Evolutionary conservation across 2,113 vertebrate species (phyloP), one percentile per base, ranked within the genome.

Genomic region (Hypocryptadius cinnamomeus): DNA sequence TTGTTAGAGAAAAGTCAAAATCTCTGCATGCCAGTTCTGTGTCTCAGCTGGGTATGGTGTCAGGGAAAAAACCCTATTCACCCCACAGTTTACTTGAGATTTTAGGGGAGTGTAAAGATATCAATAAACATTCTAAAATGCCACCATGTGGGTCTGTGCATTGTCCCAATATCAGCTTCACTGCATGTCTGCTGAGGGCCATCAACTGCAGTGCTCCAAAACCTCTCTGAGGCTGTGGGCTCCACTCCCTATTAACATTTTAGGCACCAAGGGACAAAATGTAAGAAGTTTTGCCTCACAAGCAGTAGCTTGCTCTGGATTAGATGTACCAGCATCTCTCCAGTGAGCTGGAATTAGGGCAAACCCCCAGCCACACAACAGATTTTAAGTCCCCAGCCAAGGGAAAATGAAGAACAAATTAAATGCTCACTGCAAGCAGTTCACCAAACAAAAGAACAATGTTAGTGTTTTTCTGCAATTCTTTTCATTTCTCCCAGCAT

Each of bases 321-420:
- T 9, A 66, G 53, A 78, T n/a, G 66, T 33, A 73, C 47, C 31
- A 66, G 39, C 18, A 56, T 35, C 50, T 82, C 81, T 59, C 23
- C 27, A 8, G 31, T 51, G 66, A 93, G 63, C 59, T 91, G 79
- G 71, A 93, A 90, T 51, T 31, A 92, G 87, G 76, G 66, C 78
- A 79, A 92, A 21, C 35, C 51, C 79, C 13, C 68, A 78, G 5
- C 24, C 59, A 83, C 42, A 80, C 10, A 77, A 54, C 42, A 77
- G 72, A 66, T 74, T 93, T 83, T 47, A 81, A 79, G 71, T 87
- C 71, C 24, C 72, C 53, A 78, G 68, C 82, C 76, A 80, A 68
- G 40, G 57, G 77, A 92, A 93, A 93, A 92, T 24, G 30, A 95
- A 94, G 66, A 92, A 87, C 63, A 86, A 94, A 95, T 89, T 79